phyloP scores from a whole-genome alignment of 2,888 invertebrate species.

The Lacanobia wlatinum region DNA sequence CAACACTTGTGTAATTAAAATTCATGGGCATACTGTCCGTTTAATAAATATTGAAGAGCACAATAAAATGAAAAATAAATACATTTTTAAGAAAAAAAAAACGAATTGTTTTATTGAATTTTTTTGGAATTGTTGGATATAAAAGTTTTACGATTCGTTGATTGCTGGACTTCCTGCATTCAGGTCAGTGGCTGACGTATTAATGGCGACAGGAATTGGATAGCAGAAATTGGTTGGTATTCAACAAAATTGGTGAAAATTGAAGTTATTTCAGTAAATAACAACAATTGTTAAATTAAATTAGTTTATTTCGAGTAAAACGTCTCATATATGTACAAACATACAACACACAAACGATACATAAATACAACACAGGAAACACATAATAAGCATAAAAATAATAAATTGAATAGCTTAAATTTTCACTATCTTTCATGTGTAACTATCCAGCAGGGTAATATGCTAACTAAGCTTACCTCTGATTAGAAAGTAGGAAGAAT shows the following conservation, averaged over 20 bases:
- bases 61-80: constrained; percentile 90
- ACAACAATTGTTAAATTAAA: too few species aligned
- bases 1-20: constrained; percentile 83
- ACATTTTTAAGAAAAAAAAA: constrained; percentile 84
- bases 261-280: neutral
- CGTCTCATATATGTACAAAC: too few species aligned
- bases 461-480: too few species aligned
- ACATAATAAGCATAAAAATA: too few species aligned
- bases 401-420: too few species aligned
- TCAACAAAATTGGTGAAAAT: neutral
- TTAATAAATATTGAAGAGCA: constrained; percentile 88
- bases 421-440: too few species aligned
- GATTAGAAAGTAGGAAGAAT: too few species aligned
- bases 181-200: neutral
- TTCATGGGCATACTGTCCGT: constrained; percentile 79
- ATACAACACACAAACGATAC: too few species aligned
- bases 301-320: too few species aligned
- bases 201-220: neutral
- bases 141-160: neutral
- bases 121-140: neutral
- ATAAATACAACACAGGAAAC: too few species aligned
- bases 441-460: too few species aligned
- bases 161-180: neutral
- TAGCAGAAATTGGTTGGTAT: neutral
- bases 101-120: constrained; percentile 62